Conservation (phyloP, 1,140 invertebrate species). For the Diorhabda carinulata region DNA sequence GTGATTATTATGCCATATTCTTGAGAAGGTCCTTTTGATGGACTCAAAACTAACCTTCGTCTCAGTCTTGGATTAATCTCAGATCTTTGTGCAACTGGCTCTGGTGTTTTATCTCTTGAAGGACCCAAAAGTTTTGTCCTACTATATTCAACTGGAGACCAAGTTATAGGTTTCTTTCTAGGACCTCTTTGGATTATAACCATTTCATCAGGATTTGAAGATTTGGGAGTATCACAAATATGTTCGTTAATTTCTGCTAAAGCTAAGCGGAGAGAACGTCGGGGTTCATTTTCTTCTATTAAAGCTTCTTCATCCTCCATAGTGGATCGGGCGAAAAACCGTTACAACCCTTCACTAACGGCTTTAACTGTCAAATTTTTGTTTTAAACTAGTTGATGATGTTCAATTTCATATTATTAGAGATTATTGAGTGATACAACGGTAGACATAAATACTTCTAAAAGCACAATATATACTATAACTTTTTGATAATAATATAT, state of each 20-base stretch:
- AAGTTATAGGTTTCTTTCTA: constrained; percentile 40
- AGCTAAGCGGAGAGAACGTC: constrained; percentile 33
- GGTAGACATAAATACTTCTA: neutral
- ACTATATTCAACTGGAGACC: constrained; percentile 44
- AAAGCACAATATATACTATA: neutral
- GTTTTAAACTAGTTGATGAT: too few species aligned
- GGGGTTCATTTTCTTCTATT: constrained; percentile 24
- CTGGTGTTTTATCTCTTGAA: constrained; percentile 30
- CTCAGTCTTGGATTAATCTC: constrained; percentile 30
- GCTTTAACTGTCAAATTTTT: neutral
- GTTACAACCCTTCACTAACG: constrained; percentile 11
- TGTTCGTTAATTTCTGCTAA: constrained; percentile 38
- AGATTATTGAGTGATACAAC: too few species aligned
- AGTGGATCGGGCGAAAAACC: constrained; percentile 7
- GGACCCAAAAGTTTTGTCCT: constrained; percentile 26
- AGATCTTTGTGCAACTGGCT: constrained; percentile 22
- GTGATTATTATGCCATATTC: constrained; percentile 29
- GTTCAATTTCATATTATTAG: too few species aligned
- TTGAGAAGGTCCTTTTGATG: constrained; percentile 28
- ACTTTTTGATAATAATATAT: neutral
- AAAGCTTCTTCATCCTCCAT: constrained; percentile 26
- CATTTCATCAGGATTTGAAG: constrained; percentile 40
- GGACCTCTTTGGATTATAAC: constrained; percentile 43
- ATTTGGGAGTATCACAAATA: constrained; percentile 31
- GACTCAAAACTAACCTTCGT: constrained; percentile 28